Conservation (phyloP, 2,888 invertebrate genomes). For the Stictocephala bisonia region DNA sequence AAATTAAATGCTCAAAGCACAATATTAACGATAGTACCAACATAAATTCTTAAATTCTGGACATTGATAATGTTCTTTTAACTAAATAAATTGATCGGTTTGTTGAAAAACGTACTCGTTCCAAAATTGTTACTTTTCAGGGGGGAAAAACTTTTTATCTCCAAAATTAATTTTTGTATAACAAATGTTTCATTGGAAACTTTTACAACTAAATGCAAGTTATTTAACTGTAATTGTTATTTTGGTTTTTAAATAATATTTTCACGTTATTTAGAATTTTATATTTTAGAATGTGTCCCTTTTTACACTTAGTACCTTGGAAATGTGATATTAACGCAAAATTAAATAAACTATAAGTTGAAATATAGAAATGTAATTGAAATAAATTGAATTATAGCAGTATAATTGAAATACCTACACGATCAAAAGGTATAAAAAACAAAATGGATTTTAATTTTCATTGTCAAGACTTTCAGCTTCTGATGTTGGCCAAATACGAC, state of each 20-base stretch:
- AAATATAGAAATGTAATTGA: constrained; percentile 3
- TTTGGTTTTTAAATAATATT: no score
- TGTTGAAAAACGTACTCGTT: neutral
- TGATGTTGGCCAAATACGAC: neutral
- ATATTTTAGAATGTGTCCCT: neutral
- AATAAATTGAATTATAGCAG: neutral
- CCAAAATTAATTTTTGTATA: constrained; percentile 1
- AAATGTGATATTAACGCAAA: no score
- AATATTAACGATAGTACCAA: no score
- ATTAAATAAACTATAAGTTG: neutral
- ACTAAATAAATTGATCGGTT: neutral
- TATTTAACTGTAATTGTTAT: neutral
- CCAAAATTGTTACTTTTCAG: constrained; percentile 7
- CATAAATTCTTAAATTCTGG: no score
- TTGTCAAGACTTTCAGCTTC: neutral
- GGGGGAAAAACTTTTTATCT: neutral
- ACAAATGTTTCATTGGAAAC: neutral
- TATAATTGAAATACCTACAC: neutral
- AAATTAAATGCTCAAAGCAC: no score
- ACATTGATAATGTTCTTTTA: no score
- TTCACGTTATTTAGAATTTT: constrained; percentile 2
- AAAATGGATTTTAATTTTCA: no score
- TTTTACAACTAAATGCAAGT: neutral
- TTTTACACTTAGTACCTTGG: neutral
- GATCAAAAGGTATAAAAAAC: no score